Evolutionary conservation across 2,888 invertebrate genomes (phyloP).

Genomic region (Creontiades dilutus): DNA sequence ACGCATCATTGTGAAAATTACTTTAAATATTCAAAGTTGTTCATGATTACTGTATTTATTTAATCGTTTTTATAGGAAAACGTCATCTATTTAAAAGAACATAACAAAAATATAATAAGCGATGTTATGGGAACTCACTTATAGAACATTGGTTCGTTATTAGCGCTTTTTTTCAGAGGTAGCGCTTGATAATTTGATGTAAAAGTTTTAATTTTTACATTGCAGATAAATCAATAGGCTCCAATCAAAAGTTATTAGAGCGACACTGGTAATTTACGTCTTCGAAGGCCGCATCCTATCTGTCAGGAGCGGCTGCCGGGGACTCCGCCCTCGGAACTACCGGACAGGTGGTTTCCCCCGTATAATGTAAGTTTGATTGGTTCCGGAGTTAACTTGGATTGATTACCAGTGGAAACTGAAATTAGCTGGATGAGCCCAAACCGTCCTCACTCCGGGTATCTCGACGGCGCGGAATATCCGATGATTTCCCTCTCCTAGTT

Average conservation of each 20-base stretch:
- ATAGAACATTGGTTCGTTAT: too few relatives aligned
- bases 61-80: too few relatives aligned
- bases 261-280: background rate
- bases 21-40: too few relatives aligned
- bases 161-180: too few relatives aligned
- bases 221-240: background rate
- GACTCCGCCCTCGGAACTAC: background rate
- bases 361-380: slow-evolving; percentile 27
- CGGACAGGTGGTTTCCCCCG: background rate
- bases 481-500: background rate
- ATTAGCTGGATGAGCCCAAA: background rate
- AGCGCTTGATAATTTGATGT: too few relatives aligned
- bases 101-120: too few relatives aligned
- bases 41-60: too few relatives aligned
- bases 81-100: too few relatives aligned
- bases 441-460: background rate
- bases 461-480: background rate
- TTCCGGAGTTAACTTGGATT: slow-evolving; percentile 26
- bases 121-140: too few relatives aligned
- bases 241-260: background rate
- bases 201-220: too few relatives aligned
- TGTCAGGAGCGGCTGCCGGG: background rate
- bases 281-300: background rate
- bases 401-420: slow-evolving; percentile 3
- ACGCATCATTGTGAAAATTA: too few relatives aligned